Percentiles rank a stretch among this genome's conserved stretches.
phyloP scores from a whole-genome alignment of 2,888 invertebrate species.

The Harmothoe impar region DNA sequence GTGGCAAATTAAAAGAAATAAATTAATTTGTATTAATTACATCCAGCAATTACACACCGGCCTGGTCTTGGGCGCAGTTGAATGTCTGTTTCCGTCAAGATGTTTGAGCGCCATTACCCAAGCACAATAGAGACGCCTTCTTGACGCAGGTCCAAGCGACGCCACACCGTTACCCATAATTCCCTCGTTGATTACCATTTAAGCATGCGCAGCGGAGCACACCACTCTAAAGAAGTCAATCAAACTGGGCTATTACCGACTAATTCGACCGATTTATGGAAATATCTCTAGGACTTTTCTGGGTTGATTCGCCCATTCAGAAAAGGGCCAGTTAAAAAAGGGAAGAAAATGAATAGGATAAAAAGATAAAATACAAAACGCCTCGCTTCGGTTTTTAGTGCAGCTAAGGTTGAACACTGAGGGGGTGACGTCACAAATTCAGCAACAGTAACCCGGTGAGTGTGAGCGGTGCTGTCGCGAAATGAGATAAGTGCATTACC shows the following conservation, averaged over 20 bases:
- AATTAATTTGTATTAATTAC: conserved; percentile 62
- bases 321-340: neutral
- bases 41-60: conserved; percentile 48
- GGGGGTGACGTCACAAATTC: conserved; percentile 53
- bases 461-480: neutral
- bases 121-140: conserved; percentile 28
- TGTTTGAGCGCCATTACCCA: conserved; percentile 48
- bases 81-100: conserved; percentile 53
- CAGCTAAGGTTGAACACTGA: conserved; percentile 28
- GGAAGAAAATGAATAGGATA: neutral
- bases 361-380: neutral
- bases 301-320: conserved; percentile 34
- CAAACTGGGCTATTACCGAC: conserved; percentile 33
- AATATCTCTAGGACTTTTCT: conserved; percentile 48
- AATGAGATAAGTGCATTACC: conserved; percentile 60
- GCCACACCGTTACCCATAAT: conserved; percentile 54
- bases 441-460: conserved; percentile 32
- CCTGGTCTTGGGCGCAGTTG: neutral
- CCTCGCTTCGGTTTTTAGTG: neutral
- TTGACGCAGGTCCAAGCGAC: conserved; percentile 27
- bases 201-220: conserved; percentile 58
- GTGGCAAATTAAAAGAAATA: conserved; percentile 47
- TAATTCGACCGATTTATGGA: conserved; percentile 61
- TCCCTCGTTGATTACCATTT: conserved; percentile 61
- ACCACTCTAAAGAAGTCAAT: conserved; percentile 59